Evolutionary conservation across 2,797 vertebrate genomes (phyloP), one percentile per base, ranked within the genome.

Genomic region (Molossus molossus): DNA sequence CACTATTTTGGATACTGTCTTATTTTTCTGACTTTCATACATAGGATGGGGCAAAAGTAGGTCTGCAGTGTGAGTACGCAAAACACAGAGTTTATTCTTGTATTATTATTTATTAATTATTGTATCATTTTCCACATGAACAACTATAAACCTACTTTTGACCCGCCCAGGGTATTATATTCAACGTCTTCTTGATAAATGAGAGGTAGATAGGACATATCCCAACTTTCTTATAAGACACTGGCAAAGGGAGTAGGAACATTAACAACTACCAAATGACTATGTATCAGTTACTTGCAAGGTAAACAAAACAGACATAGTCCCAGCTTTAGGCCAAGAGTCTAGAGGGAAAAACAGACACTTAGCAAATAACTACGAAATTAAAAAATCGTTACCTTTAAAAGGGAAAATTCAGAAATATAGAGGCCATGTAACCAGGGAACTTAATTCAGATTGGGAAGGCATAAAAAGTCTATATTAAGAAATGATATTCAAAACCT

Each of bases 281-380:
- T 17, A 53, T 33, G 4, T 84, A 60, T 2, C 76, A 90, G 20
- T 40, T 37, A 17, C 72, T 67, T 37, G 25, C n/a, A 58, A 58
- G 15, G 55, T 57, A 80, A 97, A 90, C 0, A 0, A 94, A 72
- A 75, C 3, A 89, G 55, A 55, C 18, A 18, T 1, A 29, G 21
- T 70, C 18, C 72, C 62, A 79, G 45, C 13, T 91, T 27, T 9
- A 25, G n/a, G 9, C 9, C 57, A 86, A 69, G 2, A 80, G n/a
- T 21, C 94, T 96, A 45, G 9, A 33, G 9, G 60, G 2, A 20
- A 81, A 95, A 94, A 60, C 27, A 87, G 18, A 82, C 1, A 94
- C 13, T 76, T 15, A 27, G 12, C 45, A 48, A 94, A 69, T 40
- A 94, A 86, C 82, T 21, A 15, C 6, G 60, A 55, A 87, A 80